These are phyloP conservation scores for Drosophila lacertosa DNA, from an alignment of 1,140 invertebrate species.

Conservation along the genomic window DNA sequence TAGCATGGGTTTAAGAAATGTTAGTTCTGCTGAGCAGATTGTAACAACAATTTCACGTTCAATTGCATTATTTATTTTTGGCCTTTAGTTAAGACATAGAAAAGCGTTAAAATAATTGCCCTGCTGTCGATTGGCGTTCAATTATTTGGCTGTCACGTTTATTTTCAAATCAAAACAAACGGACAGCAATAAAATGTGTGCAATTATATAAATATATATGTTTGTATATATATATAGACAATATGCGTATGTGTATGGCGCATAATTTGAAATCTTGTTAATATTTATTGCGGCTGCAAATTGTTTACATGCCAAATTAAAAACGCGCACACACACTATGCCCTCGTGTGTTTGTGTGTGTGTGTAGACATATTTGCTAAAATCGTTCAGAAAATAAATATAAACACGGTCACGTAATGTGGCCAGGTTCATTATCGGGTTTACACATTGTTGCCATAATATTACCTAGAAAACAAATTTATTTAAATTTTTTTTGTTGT, in stretches of 20 bases:
- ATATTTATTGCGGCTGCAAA: constrained; percentile 63
- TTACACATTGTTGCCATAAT: constrained; percentile 59
- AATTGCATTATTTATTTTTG: not conserved
- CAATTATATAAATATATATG: not conserved
- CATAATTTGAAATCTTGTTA: constrained; percentile 67
- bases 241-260: constrained; percentile 9
- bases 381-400: constrained; percentile 47
- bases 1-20: no score
- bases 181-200: constrained; percentile 5
- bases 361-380: constrained; percentile 37
- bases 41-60: not conserved
- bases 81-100: not conserved
- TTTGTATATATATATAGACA: constrained; percentile 15
- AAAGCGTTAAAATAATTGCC: constrained; percentile 17
- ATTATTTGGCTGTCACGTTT: constrained; percentile 7
- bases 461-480: constrained; percentile 23
- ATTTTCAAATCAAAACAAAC: constrained; percentile 27
- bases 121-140: constrained; percentile 28
- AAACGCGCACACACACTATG: constrained; percentile 47
- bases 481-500: constrained; percentile 35
- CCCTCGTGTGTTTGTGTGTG: constrained; percentile 4
- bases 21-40: not conserved
- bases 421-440: constrained; percentile 68
- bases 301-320: constrained; percentile 71
- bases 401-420: constrained; percentile 53